A percentile compares a stretch with the other conserved stretches of the same genome.
phyloP scores from a whole-genome alignment of 2,113 vertebrate genomes.

The Onychostoma macrolepis region DNA sequence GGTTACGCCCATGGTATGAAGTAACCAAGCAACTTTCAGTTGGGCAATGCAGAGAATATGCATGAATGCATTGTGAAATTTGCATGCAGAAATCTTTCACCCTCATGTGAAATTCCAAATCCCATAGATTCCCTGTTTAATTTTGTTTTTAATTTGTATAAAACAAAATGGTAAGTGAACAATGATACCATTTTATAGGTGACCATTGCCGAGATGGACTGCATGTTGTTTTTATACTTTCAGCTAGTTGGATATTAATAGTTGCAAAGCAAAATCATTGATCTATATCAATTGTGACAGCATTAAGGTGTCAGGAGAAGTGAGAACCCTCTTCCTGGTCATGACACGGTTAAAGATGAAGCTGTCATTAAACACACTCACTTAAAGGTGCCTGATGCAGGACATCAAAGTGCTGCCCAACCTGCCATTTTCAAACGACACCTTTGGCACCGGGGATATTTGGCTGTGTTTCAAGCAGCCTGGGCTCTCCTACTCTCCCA shows the following conservation, averaged over 20 bases:
- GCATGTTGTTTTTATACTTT: conserved; percentile 53
- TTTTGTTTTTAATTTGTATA: neutral
- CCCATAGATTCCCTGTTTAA: no score
- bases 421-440: conserved; percentile 34
- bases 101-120: no score
- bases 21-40: no score
- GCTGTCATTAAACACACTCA: neutral
- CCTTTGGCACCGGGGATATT: conserved; percentile 42
- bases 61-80: no score
- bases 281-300: conserved; percentile 64
- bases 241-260: conserved; percentile 44
- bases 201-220: conserved; percentile 14
- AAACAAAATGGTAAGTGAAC: neutral
- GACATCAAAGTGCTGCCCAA: conserved; percentile 42
- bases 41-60: no score
- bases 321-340: neutral
- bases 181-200: conserved; percentile 13
- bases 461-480: conserved; percentile 47
- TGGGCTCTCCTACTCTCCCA: conserved; percentile 21
- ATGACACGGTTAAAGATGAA: neutral
- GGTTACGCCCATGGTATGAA: no score
- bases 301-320: neutral
- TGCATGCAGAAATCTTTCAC: no score
- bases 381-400: conserved; percentile 26
- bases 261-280: conserved; percentile 57